Evolutionary conservation across 2,888 invertebrate genomes (phyloP).

Genomic region (Leptura quadrifasciata): DNA sequence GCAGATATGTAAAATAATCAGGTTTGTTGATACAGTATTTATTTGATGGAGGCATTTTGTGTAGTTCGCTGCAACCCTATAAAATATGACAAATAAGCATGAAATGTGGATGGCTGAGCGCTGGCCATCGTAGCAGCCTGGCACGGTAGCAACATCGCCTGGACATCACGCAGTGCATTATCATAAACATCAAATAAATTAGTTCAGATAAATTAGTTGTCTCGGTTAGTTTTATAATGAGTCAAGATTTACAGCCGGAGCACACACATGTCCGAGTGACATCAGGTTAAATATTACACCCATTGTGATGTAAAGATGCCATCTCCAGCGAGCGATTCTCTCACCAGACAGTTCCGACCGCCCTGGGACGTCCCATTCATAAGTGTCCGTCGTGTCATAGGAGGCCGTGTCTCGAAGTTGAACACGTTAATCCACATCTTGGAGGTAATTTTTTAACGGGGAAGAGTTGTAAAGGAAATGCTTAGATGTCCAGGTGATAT

Average conservation of each 20-base stretch:
- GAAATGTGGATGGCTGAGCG: constrained; percentile 58
- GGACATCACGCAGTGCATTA: constrained; percentile 68
- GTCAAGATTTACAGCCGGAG: constrained; percentile 67
- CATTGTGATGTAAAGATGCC: constrained; percentile 73
- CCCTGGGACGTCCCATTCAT: constrained; percentile 72
- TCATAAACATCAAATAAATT: constrained; percentile 73
- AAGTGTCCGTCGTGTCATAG: constrained; percentile 63
- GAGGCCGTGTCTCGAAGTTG: constrained; percentile 18
- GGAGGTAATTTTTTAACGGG: constrained; percentile 32
- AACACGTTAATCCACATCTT: constrained; percentile 40
- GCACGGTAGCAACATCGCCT: constrained; percentile 63
- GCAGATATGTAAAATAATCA: constrained; percentile 56
- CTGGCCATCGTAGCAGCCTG: constrained; percentile 39
- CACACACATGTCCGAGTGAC: constrained; percentile 61
- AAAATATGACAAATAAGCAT: constrained; percentile 66
- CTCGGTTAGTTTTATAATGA: constrained; percentile 68
- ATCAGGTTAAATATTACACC: constrained; percentile 70
- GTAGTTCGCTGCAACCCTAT: constrained; percentile 57
- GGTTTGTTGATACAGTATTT: constrained; percentile 62
- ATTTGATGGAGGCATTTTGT: constrained; percentile 60
- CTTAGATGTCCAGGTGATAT: neutral
- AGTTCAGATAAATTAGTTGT: constrained; percentile 72
- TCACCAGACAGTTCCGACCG: constrained; percentile 65
- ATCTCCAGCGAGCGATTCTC: constrained; percentile 63
- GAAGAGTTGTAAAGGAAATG: neutral